A percentile compares a stretch with the other conserved stretches of the same genome.
phyloP scores from a whole-genome alignment of 2,113 vertebrate species.

The Dasyurus viverrinus region DNA sequence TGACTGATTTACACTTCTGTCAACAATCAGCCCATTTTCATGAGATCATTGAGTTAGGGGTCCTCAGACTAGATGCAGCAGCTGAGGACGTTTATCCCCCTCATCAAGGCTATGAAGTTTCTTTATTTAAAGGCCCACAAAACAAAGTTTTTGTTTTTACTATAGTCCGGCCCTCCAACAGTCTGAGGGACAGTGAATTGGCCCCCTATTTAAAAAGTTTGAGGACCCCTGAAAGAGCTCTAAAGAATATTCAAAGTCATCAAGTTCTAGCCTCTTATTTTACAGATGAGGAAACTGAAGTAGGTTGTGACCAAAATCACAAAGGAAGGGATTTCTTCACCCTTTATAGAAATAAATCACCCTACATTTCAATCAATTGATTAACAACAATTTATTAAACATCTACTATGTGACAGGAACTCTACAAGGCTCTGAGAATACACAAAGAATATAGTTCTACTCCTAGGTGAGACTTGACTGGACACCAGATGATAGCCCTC shows the following conservation, averaged over 20 bases:
- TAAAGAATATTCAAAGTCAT: neutral
- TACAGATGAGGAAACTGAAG: neutral
- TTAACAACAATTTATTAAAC: neutral
- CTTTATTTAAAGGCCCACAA: too few species aligned
- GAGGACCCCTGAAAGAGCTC: too few species aligned
- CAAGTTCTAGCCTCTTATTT: neutral
- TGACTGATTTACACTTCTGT: neutral
- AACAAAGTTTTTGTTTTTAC: too few species aligned
- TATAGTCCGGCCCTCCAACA: too few species aligned
- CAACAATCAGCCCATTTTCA: neutral
- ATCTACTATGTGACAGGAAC: neutral
- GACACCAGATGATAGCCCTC: neutral
- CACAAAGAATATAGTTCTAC: neutral
- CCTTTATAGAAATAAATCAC: neutral
- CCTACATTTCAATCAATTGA: neutral
- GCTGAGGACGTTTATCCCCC: too few species aligned
- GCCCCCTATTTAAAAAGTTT: too few species aligned
- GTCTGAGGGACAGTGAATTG: too few species aligned
- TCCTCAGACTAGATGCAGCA: too few species aligned
- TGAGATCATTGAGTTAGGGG: neutral
- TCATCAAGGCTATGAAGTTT: too few species aligned
- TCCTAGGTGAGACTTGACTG: neutral
- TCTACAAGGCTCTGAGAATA: neutral
- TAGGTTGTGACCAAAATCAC: neutral
- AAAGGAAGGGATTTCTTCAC: neutral